These are phyloP conservation scores for Eurosta solidaginis DNA, from an alignment of 1,140 invertebrate genomes.

Conservation along the genomic window DNA sequence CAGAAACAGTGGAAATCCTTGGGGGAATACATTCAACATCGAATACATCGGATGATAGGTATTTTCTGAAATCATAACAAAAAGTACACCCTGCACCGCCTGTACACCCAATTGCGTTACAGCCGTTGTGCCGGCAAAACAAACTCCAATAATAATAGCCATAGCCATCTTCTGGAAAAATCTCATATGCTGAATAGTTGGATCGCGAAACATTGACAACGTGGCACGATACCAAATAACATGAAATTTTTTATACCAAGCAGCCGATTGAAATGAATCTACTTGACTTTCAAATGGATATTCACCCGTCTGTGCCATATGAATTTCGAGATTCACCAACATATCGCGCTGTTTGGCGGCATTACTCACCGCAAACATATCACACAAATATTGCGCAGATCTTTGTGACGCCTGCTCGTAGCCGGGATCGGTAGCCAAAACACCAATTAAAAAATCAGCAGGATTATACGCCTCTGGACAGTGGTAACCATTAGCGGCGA, in stretches of 20 bases:
- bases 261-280: conserved; percentile 61
- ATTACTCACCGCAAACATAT: conserved; percentile 76
- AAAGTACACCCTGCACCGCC: conserved; percentile 80
- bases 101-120: conserved; percentile 78
- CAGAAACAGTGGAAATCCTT: conserved; percentile 76
- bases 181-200: conserved; percentile 70
- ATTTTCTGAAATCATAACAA: conserved; percentile 84
- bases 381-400: conserved; percentile 73
- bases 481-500: conserved; percentile 76
- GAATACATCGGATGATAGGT: conserved; percentile 87
- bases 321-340: conserved; percentile 70
- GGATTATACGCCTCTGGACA: conserved; percentile 87
- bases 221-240: conserved; percentile 74
- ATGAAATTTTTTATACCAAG: conserved; percentile 69
- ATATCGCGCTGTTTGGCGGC: conserved; percentile 75
- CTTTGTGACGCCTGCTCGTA: conserved; percentile 69
- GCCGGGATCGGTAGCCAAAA: conserved; percentile 79
- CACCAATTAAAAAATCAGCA: conserved; percentile 89
- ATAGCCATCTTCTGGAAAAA: conserved; percentile 82
- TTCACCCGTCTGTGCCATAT: conserved; percentile 62
- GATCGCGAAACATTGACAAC: conserved; percentile 72
- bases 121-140: conserved; percentile 72
- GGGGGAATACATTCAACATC: conserved; percentile 77
- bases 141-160: conserved; percentile 76
- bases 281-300: conserved; percentile 53